Evolutionary conservation across 2,113 vertebrate species (phyloP), one percentile per base, ranked within the genome.

Genomic region (Rhinolophus ferrumequinum): DNA sequence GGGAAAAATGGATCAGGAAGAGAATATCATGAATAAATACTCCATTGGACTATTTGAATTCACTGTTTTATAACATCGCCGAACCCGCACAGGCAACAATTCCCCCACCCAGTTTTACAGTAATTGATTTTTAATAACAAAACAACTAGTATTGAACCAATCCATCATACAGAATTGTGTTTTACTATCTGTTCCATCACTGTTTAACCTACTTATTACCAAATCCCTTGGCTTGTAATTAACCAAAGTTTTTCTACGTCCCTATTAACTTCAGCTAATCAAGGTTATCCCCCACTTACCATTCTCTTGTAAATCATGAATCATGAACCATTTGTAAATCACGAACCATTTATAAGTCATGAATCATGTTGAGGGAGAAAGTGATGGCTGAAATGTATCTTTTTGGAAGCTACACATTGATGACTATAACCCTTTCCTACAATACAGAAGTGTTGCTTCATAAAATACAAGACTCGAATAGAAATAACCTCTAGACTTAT

Each of bases 21-120:
- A 95, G 56, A 98, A 94, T 94, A 90, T 10, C 18, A 91, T 81
- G 90, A 98, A 97, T 97, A 97, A 98, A 98, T 98, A 98, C 95
- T 98, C 97, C 79, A 98, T 93, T 96, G 82, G 56, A 62, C 47
- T 88, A 70, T 96, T 95, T 97, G 98, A 96, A 62, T 82, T 81
- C 90, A 87, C 80, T 96, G 81, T 95, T 97, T 97, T 97, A 94
- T 98, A 98, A 94, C 47, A 88, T 70, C 54, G 64, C 50, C 47
- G 87, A 95, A 98, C 75, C 80, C 91, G 91, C 82, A 77, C 89
- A 96, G 52, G 73, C 82, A 96, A 67, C 5, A 84, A 50, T 88
- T 47, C 35, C 72, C 87, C 83, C 88, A 95, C 93, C 60, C 50
- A 96, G 24, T 88, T 12, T 2, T 93, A 97, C 91, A 97, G 76